Evolutionary conservation across 2,888 invertebrate species (phyloP).

Genomic region (Lithosia quadra): DNA sequence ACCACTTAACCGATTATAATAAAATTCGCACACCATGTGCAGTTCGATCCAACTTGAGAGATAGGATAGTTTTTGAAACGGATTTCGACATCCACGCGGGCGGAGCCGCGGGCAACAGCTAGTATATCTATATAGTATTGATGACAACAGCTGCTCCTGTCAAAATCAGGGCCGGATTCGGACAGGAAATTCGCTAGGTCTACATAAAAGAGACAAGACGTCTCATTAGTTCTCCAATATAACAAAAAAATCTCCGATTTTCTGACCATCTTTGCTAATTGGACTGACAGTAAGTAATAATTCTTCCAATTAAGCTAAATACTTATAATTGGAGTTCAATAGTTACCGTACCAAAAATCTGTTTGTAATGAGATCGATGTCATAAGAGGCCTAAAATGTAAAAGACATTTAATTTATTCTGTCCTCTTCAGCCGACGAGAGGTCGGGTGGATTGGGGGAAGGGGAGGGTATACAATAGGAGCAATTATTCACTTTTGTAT

Average conservation of each 20-base stretch:
- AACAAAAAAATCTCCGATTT: background rate
- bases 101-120: too few relatives aligned
- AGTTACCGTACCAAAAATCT: background rate
- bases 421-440: background rate
- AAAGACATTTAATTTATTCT: background rate
- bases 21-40: too few relatives aligned
- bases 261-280: background rate
- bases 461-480: background rate
- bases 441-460: background rate
- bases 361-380: background rate
- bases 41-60: too few relatives aligned
- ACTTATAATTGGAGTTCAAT: background rate
- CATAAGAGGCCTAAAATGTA: background rate
- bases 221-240: conserved; percentile 5
- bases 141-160: background rate
- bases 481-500: background rate
- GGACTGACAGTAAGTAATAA: background rate
- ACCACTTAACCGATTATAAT: too few relatives aligned
- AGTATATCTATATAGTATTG: too few relatives aligned
- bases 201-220: background rate
- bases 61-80: too few relatives aligned
- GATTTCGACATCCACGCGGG: too few relatives aligned
- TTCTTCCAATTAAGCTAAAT: background rate
- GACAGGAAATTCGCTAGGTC: background rate
- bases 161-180: background rate